Percentiles rank a stretch among this genome's conserved stretches.
Conservation (phyloP, 2,113 vertebrate genomes). For the Trogon melanurus region DNA sequence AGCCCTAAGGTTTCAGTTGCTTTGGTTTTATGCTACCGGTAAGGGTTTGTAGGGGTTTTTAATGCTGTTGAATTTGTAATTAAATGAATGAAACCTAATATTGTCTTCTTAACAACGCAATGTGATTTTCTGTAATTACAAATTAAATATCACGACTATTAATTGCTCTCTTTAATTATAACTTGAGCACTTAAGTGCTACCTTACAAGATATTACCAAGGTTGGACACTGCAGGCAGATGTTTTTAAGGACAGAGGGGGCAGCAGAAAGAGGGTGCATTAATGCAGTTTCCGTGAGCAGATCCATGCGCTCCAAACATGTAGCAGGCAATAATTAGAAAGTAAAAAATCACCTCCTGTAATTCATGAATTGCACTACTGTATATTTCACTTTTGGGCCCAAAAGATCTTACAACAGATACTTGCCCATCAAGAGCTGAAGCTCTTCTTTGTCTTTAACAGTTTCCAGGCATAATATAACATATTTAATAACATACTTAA, state of each 20-base stretch:
- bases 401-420: background rate
- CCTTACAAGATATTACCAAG: background rate
- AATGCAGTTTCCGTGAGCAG: background rate
- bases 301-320: background rate
- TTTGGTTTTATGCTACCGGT: background rate
- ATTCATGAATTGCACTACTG: background rate
- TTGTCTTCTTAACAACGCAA: background rate
- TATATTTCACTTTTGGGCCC: background rate
- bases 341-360: background rate
- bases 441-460: background rate
- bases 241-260: background rate
- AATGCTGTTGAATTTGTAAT: background rate
- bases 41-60: background rate
- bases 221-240: background rate
- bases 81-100: background rate
- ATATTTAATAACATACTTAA: no score
- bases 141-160: background rate
- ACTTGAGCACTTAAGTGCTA: background rate
- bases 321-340: background rate
- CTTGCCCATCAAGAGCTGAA: background rate
- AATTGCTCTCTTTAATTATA: background rate
- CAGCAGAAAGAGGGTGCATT: background rate
- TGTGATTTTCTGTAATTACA: background rate
- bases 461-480: background rate
- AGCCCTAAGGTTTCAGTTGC: background rate